Percentiles rank a stretch among this genome's conserved stretches.
phyloP scores from a whole-genome alignment of 1,140 invertebrate genomes.

The Leptinotarsa lineolata region DNA sequence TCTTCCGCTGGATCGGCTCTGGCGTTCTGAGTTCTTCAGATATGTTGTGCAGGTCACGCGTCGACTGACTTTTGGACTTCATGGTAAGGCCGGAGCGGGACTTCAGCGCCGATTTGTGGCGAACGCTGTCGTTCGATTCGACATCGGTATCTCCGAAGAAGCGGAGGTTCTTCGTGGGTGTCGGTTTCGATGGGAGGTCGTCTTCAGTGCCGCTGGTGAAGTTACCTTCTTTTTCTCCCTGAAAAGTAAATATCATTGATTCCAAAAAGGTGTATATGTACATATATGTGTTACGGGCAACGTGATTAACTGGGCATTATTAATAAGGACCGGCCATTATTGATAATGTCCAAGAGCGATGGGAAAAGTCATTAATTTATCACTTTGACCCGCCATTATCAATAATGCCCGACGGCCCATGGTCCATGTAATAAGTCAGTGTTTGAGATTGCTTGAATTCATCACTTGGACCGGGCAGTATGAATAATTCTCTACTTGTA shows the following conservation, averaged over 20 bases:
- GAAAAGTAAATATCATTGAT: conserved; percentile 14
- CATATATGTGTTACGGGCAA: too few relatives aligned
- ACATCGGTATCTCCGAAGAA: conserved; percentile 82
- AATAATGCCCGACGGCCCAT: too few relatives aligned
- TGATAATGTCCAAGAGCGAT: too few relatives aligned
- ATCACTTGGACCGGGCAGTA: too few relatives aligned
- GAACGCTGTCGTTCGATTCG: conserved; percentile 65
- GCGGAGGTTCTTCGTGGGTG: conserved; percentile 69
- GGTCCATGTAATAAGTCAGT: too few relatives aligned
- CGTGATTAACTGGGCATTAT: too few relatives aligned
- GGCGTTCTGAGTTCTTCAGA: conserved; percentile 60
- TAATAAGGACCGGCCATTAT: too few relatives aligned
- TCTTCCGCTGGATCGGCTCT: conserved; percentile 49
- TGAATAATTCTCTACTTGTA: too few relatives aligned
- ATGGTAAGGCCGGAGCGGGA: conserved; percentile 36
- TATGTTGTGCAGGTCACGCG: conserved; percentile 63
- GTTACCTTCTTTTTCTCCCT: conserved; percentile 49
- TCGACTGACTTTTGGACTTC: conserved; percentile 41
- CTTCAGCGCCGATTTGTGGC: conserved; percentile 52
- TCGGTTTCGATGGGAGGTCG: conserved; percentile 55
- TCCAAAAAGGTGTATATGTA: neutral
- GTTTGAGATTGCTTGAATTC: too few relatives aligned
- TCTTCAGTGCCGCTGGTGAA: conserved; percentile 55
- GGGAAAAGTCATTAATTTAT: too few relatives aligned
- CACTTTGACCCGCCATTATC: too few relatives aligned